Evolutionary conservation across 2,797 vertebrate genomes (phyloP), one percentile per base, ranked within the genome.

Genomic region (Epinephelus coioides): DNA sequence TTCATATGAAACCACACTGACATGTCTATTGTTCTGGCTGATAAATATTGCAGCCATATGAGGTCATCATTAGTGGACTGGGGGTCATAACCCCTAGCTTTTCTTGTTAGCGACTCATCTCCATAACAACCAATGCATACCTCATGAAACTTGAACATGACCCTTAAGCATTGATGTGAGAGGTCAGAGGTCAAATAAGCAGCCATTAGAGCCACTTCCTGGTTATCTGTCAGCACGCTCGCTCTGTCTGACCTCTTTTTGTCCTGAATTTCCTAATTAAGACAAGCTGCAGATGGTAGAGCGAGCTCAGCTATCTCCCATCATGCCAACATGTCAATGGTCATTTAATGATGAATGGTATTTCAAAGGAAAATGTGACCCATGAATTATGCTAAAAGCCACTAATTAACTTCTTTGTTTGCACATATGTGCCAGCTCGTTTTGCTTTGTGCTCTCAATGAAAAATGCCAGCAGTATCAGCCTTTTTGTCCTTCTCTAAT

Each of bases 161-260:
- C 96, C 95, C 94, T 93, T 91, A 95, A 95, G 94, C 93, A 92
- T 88, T 82, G 71, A 89, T 76, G 81, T 81, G 81, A 82, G 85
- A 94, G 96, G 95, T 95, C 94, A 95, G 70, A 94, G 96, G 96
- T 95, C 88, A 88, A 91, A 92, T 95, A 93, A 92, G 89, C 93
- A 93, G 87, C 86, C 92, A 94, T 96, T 96, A 95, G 94, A 86
- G 95, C 91, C 95, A 96, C 95, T 96, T 97, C 96, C 95, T 97
- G 93, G 93, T 95, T 96, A 95, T 96, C 95, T 95, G 94, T 88
- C 60, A 94, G 95, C 96, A 91, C 93, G 93, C 91, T 93, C 87
- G 92, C 94, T 83, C 27, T 88, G 88, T 86, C 91, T 96, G 95
- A 97, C 96, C 96, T 90, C 81, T 76, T 75, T 40, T 90, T 95